Base-by-base conservation (phyloP, 2,113 vertebrate species). In the Parus major region DNA sequence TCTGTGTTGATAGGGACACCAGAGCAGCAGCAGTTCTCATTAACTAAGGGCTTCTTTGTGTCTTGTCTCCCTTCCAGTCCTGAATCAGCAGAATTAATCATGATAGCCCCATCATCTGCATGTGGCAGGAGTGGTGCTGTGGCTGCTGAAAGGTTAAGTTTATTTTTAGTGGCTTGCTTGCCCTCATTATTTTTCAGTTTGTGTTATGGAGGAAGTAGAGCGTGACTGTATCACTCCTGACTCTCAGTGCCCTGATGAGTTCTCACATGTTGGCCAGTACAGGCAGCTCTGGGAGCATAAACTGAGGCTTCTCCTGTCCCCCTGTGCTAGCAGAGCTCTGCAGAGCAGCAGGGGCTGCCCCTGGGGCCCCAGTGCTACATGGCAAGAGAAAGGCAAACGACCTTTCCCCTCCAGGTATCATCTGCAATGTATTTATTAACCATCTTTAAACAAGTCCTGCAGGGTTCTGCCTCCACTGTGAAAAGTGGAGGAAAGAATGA, bases 91-190 rank as follows among this genome's bases (percentile, higher is more conserved):
- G 76, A 96, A 96, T 78, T 44, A 86, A 88, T 72, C 68, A 17
- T 56, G 64, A 60, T 88, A 64, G 64, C 95, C 77, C 60, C 61
- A 78, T 86, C 88, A 59, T 86, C 80, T 86, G 42, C 35, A 24
- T 70, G 82, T 77, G 82, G 82, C 82, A 92, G 71, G 71, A 78
- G 69, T 78, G 92, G 56, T 46, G 49, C 64, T 25, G 31, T 93
- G 88, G 94, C 82, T 85, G 88, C 91, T 83, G 87, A 92, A 86
- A 96, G 94, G 95, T 95, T 97, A 97, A 95, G 63, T 95, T 97
- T 96, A 95, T 96, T 96, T 97, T 95, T 97, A 97, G 96, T 91
- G 94, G 69, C 73, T 94, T 88, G 64, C 86, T 95, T 93, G 92
- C 73, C 87, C 93, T 95, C 94, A 90, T 96, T 96, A 92, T 94